phyloP scores from a whole-genome alignment of 2,113 vertebrate species.

The Rhegmatorhina hoffmannsi region DNA sequence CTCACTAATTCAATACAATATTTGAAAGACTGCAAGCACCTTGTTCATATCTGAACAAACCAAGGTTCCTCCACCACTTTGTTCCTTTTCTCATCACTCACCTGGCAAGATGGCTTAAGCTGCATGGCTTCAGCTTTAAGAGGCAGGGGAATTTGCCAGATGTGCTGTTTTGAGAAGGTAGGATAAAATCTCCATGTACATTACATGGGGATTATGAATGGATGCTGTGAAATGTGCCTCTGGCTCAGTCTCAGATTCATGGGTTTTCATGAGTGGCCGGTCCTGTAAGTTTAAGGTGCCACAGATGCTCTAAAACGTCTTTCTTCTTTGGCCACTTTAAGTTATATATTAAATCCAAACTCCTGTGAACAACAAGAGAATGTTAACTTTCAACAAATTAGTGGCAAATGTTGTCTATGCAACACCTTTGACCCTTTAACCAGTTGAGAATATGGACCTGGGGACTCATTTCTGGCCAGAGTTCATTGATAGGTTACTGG shows the following conservation, averaged over 20 bases:
- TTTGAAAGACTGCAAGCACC: not conserved
- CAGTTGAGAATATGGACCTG: not conserved
- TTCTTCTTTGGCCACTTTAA: not conserved
- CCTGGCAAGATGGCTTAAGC: not conserved
- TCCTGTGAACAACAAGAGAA: not conserved
- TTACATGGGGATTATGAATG: accelerated
- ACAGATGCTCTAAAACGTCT: not conserved
- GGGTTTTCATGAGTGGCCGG: not conserved
- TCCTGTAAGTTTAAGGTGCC: not conserved
- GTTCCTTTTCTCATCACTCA: not conserved
- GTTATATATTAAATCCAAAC: not conserved
- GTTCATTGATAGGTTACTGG: not conserved
- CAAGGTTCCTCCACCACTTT: not conserved
- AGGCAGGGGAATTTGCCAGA: not conserved
- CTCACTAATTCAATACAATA: not conserved
- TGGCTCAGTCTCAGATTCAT: not conserved
- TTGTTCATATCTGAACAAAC: not conserved
- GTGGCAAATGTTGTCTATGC: not conserved
- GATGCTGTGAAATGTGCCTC: not conserved
- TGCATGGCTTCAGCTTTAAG: not conserved
- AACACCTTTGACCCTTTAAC: not conserved
- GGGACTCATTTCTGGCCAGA: not conserved
- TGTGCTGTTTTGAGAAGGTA: not conserved
- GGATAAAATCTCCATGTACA: not conserved
- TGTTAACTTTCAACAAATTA: not conserved